These are phyloP conservation scores for Aradophagus sp. DNA, from an alignment of 1,140 invertebrate genomes.

Conservation along the genomic window DNA sequence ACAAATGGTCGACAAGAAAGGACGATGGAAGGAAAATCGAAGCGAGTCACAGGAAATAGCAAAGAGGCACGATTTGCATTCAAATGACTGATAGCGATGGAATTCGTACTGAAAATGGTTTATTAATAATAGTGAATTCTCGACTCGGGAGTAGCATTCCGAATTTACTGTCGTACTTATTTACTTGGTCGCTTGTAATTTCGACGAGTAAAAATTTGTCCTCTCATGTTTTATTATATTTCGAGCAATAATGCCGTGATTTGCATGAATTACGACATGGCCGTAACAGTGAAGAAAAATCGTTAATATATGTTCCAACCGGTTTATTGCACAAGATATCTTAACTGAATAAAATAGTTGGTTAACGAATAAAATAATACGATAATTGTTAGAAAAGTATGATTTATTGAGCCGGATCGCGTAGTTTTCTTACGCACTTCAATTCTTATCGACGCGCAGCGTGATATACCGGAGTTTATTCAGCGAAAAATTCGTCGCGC, in stretches of 20 bases:
- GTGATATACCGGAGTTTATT: not conserved
- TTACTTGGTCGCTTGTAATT: too few relatives aligned
- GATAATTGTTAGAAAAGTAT: slow-evolving; percentile 28
- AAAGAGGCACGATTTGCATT: slow-evolving; percentile 16
- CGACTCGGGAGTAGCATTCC: not conserved
- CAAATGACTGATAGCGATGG: slow-evolving; percentile 3
- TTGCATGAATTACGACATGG: slow-evolving; percentile 33
- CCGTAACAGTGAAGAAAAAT: slow-evolving; percentile 14
- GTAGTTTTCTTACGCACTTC: slow-evolving; percentile 2
- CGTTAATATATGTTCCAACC: slow-evolving; percentile 8
- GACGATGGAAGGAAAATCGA: too few relatives aligned
- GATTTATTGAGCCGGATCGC: slow-evolving; percentile 22
- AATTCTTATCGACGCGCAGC: not conserved
- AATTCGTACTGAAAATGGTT: slow-evolving; percentile 14
- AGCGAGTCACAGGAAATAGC: too few relatives aligned
- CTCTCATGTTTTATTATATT: slow-evolving; percentile 16
- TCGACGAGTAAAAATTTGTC: too few relatives aligned
- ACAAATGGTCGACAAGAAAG: too few relatives aligned
- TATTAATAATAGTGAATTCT: slow-evolving; percentile 17
- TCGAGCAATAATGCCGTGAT: slow-evolving; percentile 18
- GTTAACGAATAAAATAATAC: slow-evolving; percentile 32
- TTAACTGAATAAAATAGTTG: slow-evolving; percentile 23
- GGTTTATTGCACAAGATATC: slow-evolving; percentile 39
- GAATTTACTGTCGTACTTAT: too few relatives aligned
- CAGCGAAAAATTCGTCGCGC: too few relatives aligned